Base-by-base conservation (phyloP, 2,888 invertebrate genomes). In the Penaeus monodon region DNA sequence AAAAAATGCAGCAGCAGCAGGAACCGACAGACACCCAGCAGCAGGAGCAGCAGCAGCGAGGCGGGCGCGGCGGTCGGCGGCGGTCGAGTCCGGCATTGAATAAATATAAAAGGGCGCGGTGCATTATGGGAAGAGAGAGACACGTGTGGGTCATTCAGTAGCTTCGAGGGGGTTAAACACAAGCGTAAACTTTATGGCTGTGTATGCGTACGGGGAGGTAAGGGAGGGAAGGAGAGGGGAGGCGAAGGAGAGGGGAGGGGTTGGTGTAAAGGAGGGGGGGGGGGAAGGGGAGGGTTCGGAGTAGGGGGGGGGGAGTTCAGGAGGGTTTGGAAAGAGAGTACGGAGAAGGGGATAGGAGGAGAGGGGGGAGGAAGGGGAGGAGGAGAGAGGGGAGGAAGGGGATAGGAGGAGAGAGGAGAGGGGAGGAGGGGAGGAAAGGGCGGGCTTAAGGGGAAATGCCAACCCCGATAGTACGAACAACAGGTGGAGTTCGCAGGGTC, bases 91-190 rank as follows among this genome's bases (percentile, higher is more conserved):
- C 57, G 57, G 57, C 57, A 57, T 57, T 57, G 57, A 57, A 57
- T 57, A 57, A 57, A 57, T 57, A 57, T 57, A 57, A 57, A 57
- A 57, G 57, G 57, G 57, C 57, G 57, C 57, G 73, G 73, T 33
- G 24, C 73, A 38, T 73, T 38, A 22, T 73, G 73, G 38, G 38
- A 24, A 38, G 38, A 73, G 33, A 73, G 73, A 73, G 27, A 73
- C 33, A 33, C 73, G 73, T 73, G 33, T 38, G 29, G 73, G 33
- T 73, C 73, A 73, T 73, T 73, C 38, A 73, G 33, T 20, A 38
- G 33, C 73, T 82, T 82, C 82, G 73, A 44, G 64, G 33, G 74
- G 63, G 82, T 74, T 74, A 74, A 82, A 82, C 82, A 82, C 73
- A 57, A 57, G 33, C 81, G 44, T 82, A 68, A 82, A 70, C 70